Base-by-base conservation (phyloP, 2,113 vertebrate species). In the Hemiprocne comata region DNA sequence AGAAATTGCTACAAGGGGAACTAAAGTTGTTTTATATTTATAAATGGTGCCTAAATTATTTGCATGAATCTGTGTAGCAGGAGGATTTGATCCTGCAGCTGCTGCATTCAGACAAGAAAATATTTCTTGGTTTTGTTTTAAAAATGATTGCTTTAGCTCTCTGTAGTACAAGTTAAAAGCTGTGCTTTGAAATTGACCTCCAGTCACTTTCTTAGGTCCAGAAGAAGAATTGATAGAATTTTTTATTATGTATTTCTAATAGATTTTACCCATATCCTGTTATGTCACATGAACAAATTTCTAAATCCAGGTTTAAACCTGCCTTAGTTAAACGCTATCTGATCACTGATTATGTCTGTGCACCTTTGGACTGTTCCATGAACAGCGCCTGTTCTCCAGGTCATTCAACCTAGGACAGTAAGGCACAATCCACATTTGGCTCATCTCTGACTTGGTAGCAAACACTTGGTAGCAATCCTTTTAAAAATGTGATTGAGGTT, bases 1-100 rank as follows among this genome's bases (percentile, higher is more conserved):
- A 9, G 7, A 61, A 71, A 29, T 90, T 69, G 54, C 31, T 69
- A 38, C 65, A 93, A 38, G 38, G 65, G 64, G 53, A 54, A 61
- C 62, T 92, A 78, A 70, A 61, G 33, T 46, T 38, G n/a, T 1
- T 75, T 96, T 81, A 7, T 77, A 61, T 89, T 92, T 93, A 78
- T 85, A 94, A 84, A 77, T 29, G 70, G 7, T 84, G 48, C 21
- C 34, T 70, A 42, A 58, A 74, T 77, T 91, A 61, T 78, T 57
- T 77, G 34, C 21, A 10, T 46, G 23, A 54, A 71, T 85, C 34
- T 87, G 42, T 61, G 67, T 71, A 94, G 57, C 77, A 82, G 76
- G 34, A 71, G 48, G 42, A 77, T 96, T 77, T 70, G 44, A n/a
- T 85, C 77, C 85, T 84, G n/a, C 57, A 92, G 69, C 69, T 87